Evolutionary conservation across 2,113 vertebrate species (phyloP).

Genomic region (Ahaetulla prasina): DNA sequence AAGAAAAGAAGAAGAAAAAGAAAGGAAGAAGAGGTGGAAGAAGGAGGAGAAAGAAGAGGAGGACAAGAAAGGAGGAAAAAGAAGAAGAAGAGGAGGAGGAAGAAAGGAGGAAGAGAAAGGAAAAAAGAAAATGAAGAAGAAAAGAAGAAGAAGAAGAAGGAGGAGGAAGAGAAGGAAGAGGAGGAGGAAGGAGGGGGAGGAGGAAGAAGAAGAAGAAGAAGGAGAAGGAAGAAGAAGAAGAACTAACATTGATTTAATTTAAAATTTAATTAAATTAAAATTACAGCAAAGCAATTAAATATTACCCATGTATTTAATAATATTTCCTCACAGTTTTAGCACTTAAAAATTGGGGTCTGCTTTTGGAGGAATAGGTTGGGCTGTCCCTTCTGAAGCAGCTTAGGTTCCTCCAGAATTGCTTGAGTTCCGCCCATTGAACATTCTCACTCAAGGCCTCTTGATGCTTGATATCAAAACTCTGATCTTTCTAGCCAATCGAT

Average conservation of each 20-base stretch:
- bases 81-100: not conserved
- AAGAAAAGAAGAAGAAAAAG: not conserved
- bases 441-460: no score
- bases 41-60: no score
- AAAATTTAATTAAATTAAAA: not conserved
- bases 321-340: not conserved
- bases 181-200: not conserved
- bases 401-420: not conserved
- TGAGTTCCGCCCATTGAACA: not conserved
- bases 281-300: not conserved
- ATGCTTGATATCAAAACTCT: not conserved
- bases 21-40: not conserved
- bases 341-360: not conserved
- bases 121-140: no score
- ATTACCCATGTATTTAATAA: not conserved
- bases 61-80: fast-evolving
- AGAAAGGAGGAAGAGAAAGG: no score
- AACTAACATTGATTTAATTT: not conserved
- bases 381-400: not conserved
- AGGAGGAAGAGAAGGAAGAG: no score
- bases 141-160: no score
- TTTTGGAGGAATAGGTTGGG: not conserved
- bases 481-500: not conserved
- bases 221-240: not conserved
- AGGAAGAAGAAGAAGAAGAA: not conserved